Evolutionary conservation across 1,140 invertebrate genomes (phyloP).

Genomic region (Lanistes nyassanus): DNA sequence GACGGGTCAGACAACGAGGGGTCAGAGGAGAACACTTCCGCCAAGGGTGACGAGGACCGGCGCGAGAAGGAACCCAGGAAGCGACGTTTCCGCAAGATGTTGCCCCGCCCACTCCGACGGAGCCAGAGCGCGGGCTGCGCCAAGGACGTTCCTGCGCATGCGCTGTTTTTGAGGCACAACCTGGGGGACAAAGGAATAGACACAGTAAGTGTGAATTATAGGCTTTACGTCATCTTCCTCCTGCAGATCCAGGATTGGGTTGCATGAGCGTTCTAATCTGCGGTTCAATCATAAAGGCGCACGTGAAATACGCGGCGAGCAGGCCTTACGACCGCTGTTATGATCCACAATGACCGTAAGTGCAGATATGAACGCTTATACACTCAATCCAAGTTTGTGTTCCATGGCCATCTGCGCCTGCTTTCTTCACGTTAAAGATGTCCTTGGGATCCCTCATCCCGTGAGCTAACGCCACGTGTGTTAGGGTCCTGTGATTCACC

Average conservation of each 20-base stretch:
- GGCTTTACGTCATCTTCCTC: too few species aligned
- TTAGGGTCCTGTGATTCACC: too few species aligned
- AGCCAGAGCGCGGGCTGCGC: conserved; percentile 66
- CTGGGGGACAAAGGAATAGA: conserved; percentile 47
- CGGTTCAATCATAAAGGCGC: too few species aligned
- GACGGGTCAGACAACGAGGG: conserved; percentile 34
- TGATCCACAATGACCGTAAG: too few species aligned
- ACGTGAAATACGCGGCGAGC: too few species aligned
- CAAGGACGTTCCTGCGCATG: conserved; percentile 65
- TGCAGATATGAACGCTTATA: too few species aligned
- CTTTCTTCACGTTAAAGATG: too few species aligned
- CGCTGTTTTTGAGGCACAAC: conserved; percentile 56
- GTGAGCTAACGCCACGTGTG: too few species aligned
- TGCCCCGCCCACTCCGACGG: conserved; percentile 61
- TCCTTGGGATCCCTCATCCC: too few species aligned
- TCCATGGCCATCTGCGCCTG: too few species aligned
- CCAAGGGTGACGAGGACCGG: neutral
- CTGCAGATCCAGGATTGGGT: neutral
- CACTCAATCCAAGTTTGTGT: too few species aligned
- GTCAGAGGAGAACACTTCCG: neutral
- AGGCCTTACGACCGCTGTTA: too few species aligned
- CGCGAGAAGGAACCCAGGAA: conserved; percentile 39
- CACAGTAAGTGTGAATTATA: conserved; percentile 59
- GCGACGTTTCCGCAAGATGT: conserved; percentile 48
- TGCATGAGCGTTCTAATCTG: neutral